phyloP scores from a whole-genome alignment of 2,888 invertebrate species.

The Adela reaumurella region DNA sequence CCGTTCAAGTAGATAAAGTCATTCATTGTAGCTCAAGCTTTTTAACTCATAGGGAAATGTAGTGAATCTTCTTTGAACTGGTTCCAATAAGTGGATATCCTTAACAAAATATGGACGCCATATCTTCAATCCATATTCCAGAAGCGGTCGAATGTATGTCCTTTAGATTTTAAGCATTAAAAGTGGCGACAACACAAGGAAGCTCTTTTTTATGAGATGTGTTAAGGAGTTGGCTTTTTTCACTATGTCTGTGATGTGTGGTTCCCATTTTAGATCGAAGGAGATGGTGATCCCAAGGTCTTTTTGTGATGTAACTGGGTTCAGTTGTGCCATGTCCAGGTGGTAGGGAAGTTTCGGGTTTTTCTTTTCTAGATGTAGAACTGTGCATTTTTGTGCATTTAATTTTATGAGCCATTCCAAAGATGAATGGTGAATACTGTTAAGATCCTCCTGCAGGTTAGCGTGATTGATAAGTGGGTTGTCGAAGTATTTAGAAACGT shows the following conservation, averaged over 20 bases:
- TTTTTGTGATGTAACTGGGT: slow-evolving; percentile 2
- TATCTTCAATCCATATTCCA: slow-evolving; percentile 4
- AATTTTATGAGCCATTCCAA: slow-evolving; percentile 3
- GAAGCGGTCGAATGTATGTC: slow-evolving; percentile 3
- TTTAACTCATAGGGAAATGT: neutral
- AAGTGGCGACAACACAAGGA: too few species aligned
- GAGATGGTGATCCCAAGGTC: slow-evolving; percentile 3
- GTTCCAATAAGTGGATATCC: slow-evolving; percentile 2
- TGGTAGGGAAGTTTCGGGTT: slow-evolving; percentile 1
- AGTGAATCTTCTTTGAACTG: slow-evolving; percentile 2
- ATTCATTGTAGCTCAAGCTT: neutral
- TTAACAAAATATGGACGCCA: slow-evolving; percentile 5
- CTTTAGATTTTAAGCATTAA: slow-evolving; percentile 5
- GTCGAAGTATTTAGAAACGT: slow-evolving; percentile 5
- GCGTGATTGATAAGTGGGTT: slow-evolving; percentile 2
- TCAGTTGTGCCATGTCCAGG: neutral
- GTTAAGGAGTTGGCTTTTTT: slow-evolving; percentile 3
- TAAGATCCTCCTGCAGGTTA: slow-evolving; percentile 4
- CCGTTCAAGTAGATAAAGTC: neutral
- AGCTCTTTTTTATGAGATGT: too few species aligned
- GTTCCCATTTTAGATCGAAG: slow-evolving; percentile 5
- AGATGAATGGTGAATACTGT: slow-evolving; percentile 3
- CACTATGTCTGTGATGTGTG: slow-evolving; percentile 1
- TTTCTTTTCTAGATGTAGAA: slow-evolving; percentile 3
- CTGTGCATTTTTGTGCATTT: slow-evolving; percentile 3